phyloP scores from a whole-genome alignment of 2,113 vertebrate genomes.

The Ailuropoda melanoleuca region DNA sequence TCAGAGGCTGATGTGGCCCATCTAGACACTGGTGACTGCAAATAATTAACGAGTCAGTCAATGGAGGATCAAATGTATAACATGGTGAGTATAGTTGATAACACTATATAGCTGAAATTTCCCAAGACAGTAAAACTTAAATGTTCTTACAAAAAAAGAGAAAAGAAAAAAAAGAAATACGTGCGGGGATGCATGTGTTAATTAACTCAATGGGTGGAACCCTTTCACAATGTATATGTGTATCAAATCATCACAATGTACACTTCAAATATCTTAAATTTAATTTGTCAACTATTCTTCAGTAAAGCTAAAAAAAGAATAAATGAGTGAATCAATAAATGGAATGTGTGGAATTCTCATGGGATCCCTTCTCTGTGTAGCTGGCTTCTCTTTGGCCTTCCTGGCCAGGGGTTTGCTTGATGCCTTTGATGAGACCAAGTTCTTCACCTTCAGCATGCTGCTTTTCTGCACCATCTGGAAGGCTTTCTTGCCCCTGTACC shows the following conservation, averaged over 20 bases:
- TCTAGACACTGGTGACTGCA: no score
- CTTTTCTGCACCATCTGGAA: conserved; percentile 18
- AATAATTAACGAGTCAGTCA: not conserved
- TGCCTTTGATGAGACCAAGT: conserved; percentile 9
- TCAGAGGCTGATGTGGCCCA: no score
- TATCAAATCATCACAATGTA: not conserved
- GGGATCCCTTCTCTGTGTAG: not conserved
- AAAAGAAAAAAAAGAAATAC: no score
- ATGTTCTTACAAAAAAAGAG: no score
- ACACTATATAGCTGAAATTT: no score
- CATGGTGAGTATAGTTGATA: no score
- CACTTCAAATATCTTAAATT: not conserved
- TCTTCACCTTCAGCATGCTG: conserved; percentile 44
- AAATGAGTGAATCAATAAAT: not conserved
- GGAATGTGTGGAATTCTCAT: not conserved
- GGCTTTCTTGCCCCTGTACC: conserved; percentile 23
- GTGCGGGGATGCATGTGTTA: no score
- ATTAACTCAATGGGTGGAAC: no score
- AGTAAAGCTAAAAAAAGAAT: not conserved
- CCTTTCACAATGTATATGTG: no score
- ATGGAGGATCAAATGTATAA: not conserved
- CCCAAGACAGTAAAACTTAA: no score
- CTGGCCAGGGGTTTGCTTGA: not conserved
- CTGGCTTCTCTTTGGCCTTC: not conserved
- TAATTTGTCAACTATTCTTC: not conserved